Evolutionary conservation across 2,113 vertebrate genomes (phyloP).

Genomic region (Benitochromis conjunctus): DNA sequence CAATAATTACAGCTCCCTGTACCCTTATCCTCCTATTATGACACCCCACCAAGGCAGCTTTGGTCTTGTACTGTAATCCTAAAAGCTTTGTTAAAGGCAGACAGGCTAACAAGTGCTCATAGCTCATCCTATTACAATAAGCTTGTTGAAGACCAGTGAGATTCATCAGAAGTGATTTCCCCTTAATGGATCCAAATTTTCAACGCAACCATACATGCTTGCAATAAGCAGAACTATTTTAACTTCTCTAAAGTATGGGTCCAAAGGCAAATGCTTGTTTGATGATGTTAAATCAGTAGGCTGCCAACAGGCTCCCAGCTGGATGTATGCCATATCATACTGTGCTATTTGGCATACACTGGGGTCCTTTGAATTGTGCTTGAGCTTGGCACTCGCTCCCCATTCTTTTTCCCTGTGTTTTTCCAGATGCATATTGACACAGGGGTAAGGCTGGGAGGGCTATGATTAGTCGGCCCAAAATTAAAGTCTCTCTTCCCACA

Average conservation of each 20-base stretch:
- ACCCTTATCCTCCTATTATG: background rate
- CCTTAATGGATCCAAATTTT: conserved; percentile 4
- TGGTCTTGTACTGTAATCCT: conserved; percentile 13
- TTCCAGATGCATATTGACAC: conserved; percentile 52
- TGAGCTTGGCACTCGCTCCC: background rate
- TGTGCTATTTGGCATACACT: conserved; percentile 13
- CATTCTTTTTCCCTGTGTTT: conserved; percentile 25
- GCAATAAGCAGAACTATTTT: background rate
- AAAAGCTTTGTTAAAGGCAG: conserved; percentile 27
- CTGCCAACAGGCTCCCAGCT: background rate
- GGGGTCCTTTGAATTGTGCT: conserved; percentile 3
- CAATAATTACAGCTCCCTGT: background rate
- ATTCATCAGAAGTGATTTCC: conserved; percentile 1
- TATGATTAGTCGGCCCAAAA: conserved; percentile 46
- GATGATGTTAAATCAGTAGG: conserved; percentile 14
- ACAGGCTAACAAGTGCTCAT: conserved; percentile 3
- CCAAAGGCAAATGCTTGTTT: background rate
- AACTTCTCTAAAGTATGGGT: background rate
- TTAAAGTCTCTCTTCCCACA: conserved; percentile 33
- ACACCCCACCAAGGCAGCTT: background rate
- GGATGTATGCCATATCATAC: background rate
- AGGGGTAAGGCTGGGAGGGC: background rate
- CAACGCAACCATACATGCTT: background rate
- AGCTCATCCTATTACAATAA: conserved; percentile 30
- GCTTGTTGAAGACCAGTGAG: conserved; percentile 12